phyloP scores from a whole-genome alignment of 2,113 vertebrate species.

The Gambusia holbrooki region DNA sequence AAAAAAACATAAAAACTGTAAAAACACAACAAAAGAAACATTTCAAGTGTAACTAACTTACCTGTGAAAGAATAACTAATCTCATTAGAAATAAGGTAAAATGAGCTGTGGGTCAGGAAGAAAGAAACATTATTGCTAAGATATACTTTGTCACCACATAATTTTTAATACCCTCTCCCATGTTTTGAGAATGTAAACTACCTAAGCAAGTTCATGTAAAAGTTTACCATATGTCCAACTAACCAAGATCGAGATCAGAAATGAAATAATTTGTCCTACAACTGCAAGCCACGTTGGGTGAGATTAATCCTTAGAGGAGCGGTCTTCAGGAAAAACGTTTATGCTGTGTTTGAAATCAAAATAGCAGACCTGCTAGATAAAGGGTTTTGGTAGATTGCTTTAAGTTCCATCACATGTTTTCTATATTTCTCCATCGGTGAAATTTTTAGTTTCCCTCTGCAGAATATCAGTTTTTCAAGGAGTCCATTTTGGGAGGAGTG shows the following conservation, averaged over 20 bases:
- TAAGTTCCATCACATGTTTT: slow-evolving; percentile 45
- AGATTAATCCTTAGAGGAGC: slow-evolving; percentile 15
- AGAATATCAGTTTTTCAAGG: slow-evolving; percentile 59
- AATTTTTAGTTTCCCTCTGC: slow-evolving; percentile 40
- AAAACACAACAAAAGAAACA: too few relatives aligned
- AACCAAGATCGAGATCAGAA: too few relatives aligned
- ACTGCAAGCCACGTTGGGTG: not conserved
- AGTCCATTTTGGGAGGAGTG: slow-evolving; percentile 61
- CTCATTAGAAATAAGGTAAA: too few relatives aligned
- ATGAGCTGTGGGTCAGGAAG: too few relatives aligned
- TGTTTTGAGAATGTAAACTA: not conserved
- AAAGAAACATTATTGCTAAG: too few relatives aligned
- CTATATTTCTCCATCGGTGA: slow-evolving; percentile 29
- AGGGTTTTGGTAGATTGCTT: slow-evolving; percentile 23
- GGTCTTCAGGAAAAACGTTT: not conserved
- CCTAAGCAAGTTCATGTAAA: not conserved
- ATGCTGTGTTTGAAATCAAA: not conserved
- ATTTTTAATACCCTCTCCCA: not conserved
- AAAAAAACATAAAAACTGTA: too few relatives aligned
- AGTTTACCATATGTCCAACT: not conserved
- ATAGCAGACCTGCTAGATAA: slow-evolving; percentile 9
- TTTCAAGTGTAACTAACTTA: too few relatives aligned
- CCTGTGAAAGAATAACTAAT: too few relatives aligned
- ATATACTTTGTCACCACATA: too few relatives aligned
- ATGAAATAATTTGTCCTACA: too few relatives aligned